phyloP scores from a whole-genome alignment of 2,113 vertebrate species.

The Aspiorhynchus laticeps region DNA sequence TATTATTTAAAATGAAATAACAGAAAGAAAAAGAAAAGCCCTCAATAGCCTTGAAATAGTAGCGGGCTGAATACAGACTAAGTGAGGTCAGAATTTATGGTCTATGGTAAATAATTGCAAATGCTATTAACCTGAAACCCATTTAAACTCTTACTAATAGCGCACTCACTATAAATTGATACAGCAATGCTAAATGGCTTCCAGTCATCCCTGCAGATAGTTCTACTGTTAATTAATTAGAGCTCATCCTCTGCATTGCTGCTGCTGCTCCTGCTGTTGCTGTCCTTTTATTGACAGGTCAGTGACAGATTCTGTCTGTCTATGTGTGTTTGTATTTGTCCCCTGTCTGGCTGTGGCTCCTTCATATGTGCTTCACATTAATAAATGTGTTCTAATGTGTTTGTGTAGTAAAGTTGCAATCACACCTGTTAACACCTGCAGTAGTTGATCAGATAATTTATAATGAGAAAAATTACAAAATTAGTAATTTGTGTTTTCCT shows the following conservation, averaged over 20 bases:
- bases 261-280: neutral
- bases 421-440: neutral
- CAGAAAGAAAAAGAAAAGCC: neutral
- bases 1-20: neutral
- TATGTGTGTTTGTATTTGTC: conserved; percentile 10
- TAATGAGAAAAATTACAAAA: too few relatives aligned
- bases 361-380: conserved; percentile 33
- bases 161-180: neutral
- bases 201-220: neutral
- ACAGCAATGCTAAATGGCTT: neutral
- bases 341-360: conserved; percentile 32
- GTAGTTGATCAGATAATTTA: neutral
- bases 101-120: neutral
- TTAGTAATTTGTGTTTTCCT: neutral
- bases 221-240: conserved; percentile 5
- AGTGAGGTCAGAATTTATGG: neutral
- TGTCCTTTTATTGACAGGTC: conserved; percentile 35
- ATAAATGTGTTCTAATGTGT: neutral
- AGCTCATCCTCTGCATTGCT: neutral
- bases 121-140: neutral
- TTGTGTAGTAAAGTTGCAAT: neutral
- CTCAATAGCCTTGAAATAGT: neutral
- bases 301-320: neutral
- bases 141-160: neutral
- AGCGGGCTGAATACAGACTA: neutral